Conservation (phyloP, 2,888 invertebrate species). For the Azorinus chamasolen region DNA sequence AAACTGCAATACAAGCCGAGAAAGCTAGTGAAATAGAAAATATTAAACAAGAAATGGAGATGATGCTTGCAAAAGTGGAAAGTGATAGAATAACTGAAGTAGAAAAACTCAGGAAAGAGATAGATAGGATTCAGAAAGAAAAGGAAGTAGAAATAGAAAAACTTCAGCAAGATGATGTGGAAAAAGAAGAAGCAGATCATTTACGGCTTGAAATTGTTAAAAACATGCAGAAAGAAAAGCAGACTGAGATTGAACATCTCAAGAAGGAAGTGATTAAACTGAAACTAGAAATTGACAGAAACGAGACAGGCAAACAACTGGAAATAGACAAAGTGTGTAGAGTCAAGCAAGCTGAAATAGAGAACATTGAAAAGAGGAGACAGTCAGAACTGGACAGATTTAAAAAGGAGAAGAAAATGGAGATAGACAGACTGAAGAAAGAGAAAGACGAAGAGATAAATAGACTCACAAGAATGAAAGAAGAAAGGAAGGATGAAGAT, state of each 20-base stretch:
- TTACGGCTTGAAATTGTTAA: conserved; percentile 47
- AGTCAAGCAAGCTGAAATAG: conserved; percentile 44
- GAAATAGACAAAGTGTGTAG: conserved; percentile 50
- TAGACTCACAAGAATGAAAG: conserved; percentile 58
- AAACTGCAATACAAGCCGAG: conserved; percentile 23
- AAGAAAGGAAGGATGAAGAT: conserved; percentile 38
- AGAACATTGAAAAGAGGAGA: conserved; percentile 47
- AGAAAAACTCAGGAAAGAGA: conserved; percentile 34
- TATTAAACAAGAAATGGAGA: conserved; percentile 35
- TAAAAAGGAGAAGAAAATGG: conserved; percentile 48
- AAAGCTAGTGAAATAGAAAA: conserved; percentile 38
- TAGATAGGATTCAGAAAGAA: conserved; percentile 35
- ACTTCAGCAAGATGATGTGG: conserved; percentile 42
- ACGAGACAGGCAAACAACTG: conserved; percentile 44
- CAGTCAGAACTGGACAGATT: conserved; percentile 44
- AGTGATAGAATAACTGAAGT: conserved; percentile 31
- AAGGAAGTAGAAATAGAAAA: conserved; percentile 37
- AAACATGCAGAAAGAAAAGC: conserved; percentile 46
- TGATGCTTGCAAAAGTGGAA: conserved; percentile 9
- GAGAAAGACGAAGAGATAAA: conserved; percentile 42
- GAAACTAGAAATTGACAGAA: conserved; percentile 51
- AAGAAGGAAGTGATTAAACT: conserved; percentile 54
- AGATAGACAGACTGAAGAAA: conserved; percentile 46
- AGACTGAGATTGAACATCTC: conserved; percentile 48
- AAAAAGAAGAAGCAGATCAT: conserved; percentile 39